Evolutionary conservation across 2,888 invertebrate species (phyloP).

Genomic region (Drosophila neutralis): DNA sequence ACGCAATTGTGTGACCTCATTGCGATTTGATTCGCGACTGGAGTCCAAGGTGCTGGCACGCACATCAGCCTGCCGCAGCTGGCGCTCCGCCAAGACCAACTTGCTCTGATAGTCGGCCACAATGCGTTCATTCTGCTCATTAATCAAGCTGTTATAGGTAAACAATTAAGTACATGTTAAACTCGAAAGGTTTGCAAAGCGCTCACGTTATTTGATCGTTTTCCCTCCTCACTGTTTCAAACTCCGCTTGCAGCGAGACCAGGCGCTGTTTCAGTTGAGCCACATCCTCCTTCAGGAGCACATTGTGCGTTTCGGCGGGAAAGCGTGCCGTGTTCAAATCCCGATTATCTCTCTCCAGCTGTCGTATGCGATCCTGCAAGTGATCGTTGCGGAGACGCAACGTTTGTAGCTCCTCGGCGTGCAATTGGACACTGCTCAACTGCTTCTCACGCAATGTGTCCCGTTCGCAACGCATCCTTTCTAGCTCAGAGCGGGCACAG

Average conservation of each 20-base stretch:
- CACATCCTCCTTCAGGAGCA: conserved; percentile 86
- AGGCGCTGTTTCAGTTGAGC: conserved; percentile 86
- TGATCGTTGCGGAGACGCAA: conserved; percentile 86
- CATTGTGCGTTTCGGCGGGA: conserved; percentile 86
- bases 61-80: conserved; percentile 87
- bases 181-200: conserved; percentile 34
- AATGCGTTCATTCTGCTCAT: conserved; percentile 91
- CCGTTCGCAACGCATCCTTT: conserved; percentile 87
- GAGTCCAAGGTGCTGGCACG: conserved; percentile 87
- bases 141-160: conserved; percentile 87
- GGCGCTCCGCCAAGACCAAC: conserved; percentile 87
- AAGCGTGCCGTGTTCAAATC: conserved; percentile 86
- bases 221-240: conserved; percentile 86
- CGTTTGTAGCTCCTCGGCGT: conserved; percentile 85
- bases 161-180: background rate
- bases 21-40: conserved; percentile 87
- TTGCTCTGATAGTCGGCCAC: conserved; percentile 89
- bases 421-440: conserved; percentile 85
- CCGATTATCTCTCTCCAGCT: conserved; percentile 86
- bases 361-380: conserved; percentile 85
- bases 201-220: conserved; percentile 87
- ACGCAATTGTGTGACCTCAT: conserved; percentile 87
- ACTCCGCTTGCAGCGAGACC: conserved; percentile 85
- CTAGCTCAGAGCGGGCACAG: conserved; percentile 85
- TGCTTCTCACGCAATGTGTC: conserved; percentile 87